Percentiles rank a stretch among this genome's conserved stretches.
Evolutionary conservation across 2,797 vertebrate species (phyloP).

Genomic region (Sparus aurata): DNA sequence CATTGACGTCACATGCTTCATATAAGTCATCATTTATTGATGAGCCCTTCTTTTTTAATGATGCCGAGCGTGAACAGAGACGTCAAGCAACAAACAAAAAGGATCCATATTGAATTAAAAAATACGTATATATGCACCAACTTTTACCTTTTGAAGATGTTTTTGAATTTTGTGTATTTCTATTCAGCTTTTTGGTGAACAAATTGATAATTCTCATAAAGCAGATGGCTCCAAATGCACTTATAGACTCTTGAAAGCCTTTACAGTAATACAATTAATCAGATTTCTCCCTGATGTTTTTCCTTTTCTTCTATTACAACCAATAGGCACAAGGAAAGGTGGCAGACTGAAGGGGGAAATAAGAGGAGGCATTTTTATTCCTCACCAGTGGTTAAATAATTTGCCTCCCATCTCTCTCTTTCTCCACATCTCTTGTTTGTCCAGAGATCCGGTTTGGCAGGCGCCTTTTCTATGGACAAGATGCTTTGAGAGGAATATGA

Average conservation of each 20-base stretch:
- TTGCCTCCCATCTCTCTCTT: conserved; percentile 89
- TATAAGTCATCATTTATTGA: too few relatives aligned
- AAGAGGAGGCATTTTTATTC: conserved; percentile 82
- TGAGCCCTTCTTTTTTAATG: too few relatives aligned
- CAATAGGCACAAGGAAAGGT: conserved; percentile 9
- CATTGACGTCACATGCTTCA: too few relatives aligned
- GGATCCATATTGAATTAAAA: too few relatives aligned
- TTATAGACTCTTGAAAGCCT: not conserved
- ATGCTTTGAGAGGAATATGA: conserved; percentile 99
- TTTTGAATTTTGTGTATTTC: too few relatives aligned
- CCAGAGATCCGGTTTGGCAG: conserved; percentile 96
- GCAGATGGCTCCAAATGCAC: not conserved
- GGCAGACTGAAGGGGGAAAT: conserved; percentile 85
- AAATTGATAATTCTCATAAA: too few relatives aligned
- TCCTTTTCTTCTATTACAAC: not conserved
- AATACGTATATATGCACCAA: too few relatives aligned
- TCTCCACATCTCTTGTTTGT: conserved; percentile 89
- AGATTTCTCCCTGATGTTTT: not conserved
- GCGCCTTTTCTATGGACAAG: conserved; percentile 97
- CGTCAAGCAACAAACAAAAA: too few relatives aligned
- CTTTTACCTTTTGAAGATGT: too few relatives aligned
- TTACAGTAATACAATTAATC: conserved; percentile 4
- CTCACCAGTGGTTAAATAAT: conserved; percentile 92
- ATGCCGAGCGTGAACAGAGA: too few relatives aligned
- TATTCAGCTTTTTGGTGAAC: too few relatives aligned